Conservation (phyloP, 2,797 vertebrate species). For the Diceros bicornis region DNA sequence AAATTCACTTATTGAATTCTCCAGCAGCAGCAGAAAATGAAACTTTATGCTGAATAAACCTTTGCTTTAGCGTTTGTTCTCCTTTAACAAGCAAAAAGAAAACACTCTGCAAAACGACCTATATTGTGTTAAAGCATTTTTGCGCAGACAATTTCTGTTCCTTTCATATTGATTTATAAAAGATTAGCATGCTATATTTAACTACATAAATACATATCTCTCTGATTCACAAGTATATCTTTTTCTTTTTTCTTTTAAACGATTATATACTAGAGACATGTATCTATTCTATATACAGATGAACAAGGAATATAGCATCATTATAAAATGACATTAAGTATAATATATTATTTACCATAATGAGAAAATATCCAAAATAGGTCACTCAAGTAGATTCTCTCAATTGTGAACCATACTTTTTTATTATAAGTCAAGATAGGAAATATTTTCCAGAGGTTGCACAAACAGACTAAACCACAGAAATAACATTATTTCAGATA, state of each 20-base stretch:
- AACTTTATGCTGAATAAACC: neutral
- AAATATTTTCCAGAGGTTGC: conserved; percentile 86
- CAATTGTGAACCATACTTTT: conserved; percentile 77
- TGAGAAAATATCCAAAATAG: conserved; percentile 75
- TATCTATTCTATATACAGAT: conserved; percentile 18
- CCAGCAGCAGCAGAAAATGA: neutral
- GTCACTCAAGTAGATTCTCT: conserved; percentile 67
- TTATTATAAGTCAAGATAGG: conserved; percentile 80
- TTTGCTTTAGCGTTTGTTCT: neutral
- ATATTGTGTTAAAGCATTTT: conserved; percentile 52
- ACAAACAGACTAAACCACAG: conserved; percentile 88
- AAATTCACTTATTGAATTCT: conserved; percentile 61
- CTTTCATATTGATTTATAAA: conserved; percentile 65
- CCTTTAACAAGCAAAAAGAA: conserved; percentile 29
- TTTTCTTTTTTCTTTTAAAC: conserved; percentile 63
- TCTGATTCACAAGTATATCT: conserved; percentile 32
- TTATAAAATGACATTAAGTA: conserved; percentile 27
- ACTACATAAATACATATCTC: conserved; percentile 36
- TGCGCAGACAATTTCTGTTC: conserved; percentile 41
- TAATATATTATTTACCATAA: conserved; percentile 73
- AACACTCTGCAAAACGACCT: neutral
- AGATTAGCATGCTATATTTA: conserved; percentile 57
- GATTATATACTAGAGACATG: neutral
- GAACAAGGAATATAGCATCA: conserved; percentile 61
- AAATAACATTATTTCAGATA: conserved; percentile 89